Evolutionary conservation across 2,113 vertebrate species (phyloP).

Genomic region (Tachycineta bicolor): DNA sequence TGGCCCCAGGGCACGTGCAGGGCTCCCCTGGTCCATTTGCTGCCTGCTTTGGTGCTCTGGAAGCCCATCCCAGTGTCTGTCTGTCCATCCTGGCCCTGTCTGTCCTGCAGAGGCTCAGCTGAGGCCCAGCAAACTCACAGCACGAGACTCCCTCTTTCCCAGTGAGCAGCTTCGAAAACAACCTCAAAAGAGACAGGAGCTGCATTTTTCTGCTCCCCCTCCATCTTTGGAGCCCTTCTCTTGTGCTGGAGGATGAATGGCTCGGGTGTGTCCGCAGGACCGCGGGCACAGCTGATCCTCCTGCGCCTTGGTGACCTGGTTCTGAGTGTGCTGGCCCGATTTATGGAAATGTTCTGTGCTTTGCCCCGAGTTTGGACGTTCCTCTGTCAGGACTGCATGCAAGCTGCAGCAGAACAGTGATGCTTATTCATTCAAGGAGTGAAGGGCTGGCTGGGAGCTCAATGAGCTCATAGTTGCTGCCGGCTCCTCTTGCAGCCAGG

Average conservation of each 20-base stretch:
- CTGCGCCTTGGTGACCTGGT: not conserved
- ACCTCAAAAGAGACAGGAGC: not conserved
- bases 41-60: not conserved
- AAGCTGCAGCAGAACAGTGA: constrained; percentile 37
- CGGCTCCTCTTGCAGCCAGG: not conserved
- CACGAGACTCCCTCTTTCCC: not conserved
- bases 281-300: not conserved
- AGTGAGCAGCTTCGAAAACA: not conserved
- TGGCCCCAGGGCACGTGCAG: not conserved
- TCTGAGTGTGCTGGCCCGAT: not conserved
- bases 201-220: not conserved
- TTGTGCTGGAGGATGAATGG: not conserved
- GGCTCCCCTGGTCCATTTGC: not conserved
- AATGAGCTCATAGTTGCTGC: constrained; percentile 17
- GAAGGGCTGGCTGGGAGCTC: constrained; percentile 51
- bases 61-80: not conserved
- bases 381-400: constrained; percentile 36
- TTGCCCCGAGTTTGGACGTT: not conserved
- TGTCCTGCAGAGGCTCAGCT: not conserved
- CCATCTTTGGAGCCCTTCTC: not conserved
- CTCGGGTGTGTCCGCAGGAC: not conserved
- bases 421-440: constrained; percentile 15
- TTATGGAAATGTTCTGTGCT: constrained; percentile 10
- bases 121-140: not conserved
- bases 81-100: rapidly evolving